Base-by-base conservation (phyloP, 2,797 vertebrate genomes). In the Sphenodon punctatus region DNA sequence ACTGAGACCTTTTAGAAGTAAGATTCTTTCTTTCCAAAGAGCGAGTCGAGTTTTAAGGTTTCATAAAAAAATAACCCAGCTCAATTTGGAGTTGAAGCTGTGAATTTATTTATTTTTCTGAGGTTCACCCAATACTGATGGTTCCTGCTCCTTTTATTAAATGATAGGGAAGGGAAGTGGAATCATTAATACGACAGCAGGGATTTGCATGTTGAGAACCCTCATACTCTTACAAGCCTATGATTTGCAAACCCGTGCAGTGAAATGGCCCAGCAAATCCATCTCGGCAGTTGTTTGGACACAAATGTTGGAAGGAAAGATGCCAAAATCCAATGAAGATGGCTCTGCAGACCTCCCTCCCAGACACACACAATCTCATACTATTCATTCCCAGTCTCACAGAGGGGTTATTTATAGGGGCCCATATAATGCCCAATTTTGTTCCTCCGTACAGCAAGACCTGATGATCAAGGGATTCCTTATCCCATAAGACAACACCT, bases 271-370 rank as follows among this genome's bases (percentile, higher is more conserved):
- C 71, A 38, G 65, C 17, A 69, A 76, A 64, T 82, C 55, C 42
- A 59, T 70, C 72, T 60, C 82, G 80, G 82, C n/a, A n/a, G n/a
- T 70, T 76, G 70, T 75, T 82, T 56, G 75, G 64, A 75, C 72
- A 70, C 71, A 70, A 75, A 75, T 82, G 66, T 67, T 58, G 60
- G 59, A 41, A 76, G 72, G 80, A 72, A 17, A 12, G 9, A 34
- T 11, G 72, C 80, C 72, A 76, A 60, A 67, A 56, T 51, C 42
- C 51, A 60, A 55, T 48, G 30, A 72, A 20, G 36, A 42, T 51
- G 17, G 34, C 43, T 49, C 71, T 42, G 48, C 66, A 51, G 41
- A 53, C 58, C 61, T 60, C 19, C 49, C 61, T 39, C 36, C 60
- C n/a, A 15, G n/a, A 20, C 68, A 55, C 41, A 55, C 43, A 45